A percentile compares a stretch with the other conserved stretches of the same genome.
Evolutionary conservation across 1,140 invertebrate species (phyloP).

Genomic region (Bombus sylvicola): DNA sequence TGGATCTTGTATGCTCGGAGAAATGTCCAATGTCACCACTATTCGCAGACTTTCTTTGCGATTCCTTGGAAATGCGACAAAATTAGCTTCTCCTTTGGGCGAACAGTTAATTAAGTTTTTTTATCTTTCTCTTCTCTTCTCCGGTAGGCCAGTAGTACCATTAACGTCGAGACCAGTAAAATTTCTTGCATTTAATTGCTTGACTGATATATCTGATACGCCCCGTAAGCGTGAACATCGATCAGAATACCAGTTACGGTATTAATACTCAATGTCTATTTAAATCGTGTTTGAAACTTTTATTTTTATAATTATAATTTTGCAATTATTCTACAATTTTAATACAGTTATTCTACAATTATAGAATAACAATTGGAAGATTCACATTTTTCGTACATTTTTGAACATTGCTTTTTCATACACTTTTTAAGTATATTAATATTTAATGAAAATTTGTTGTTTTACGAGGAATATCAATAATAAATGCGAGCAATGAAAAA

Average conservation of each 20-base stretch:
- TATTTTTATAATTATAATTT: too few species aligned
- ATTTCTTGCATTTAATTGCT: slow-evolving; percentile 24
- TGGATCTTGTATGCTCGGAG: slow-evolving; percentile 25
- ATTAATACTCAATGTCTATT: neutral
- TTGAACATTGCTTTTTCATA: too few species aligned
- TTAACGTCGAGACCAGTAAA: slow-evolving; percentile 22
- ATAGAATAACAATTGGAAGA: too few species aligned
- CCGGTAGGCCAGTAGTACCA: neutral
- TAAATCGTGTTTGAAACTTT: neutral
- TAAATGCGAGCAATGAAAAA: too few species aligned
- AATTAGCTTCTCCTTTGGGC: slow-evolving; percentile 37
- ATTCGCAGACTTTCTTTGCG: slow-evolving; percentile 31
- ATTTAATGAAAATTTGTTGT: neutral
- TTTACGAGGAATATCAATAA: neutral
- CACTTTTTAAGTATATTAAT: too few species aligned
- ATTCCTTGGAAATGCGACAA: slow-evolving; percentile 35
- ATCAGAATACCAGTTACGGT: neutral
- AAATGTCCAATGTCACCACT: slow-evolving; percentile 23
- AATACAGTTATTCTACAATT: too few species aligned
- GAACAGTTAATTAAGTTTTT: slow-evolving; percentile 41
- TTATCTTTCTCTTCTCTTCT: slow-evolving; percentile 18
- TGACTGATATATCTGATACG: neutral
- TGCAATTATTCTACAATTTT: too few species aligned
- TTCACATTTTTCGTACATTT: too few species aligned
- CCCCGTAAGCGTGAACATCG: neutral